Evolutionary conservation across 1,140 invertebrate genomes (phyloP), one percentile per base, ranked within the genome.

Genomic region (Galendromus occidentalis): DNA sequence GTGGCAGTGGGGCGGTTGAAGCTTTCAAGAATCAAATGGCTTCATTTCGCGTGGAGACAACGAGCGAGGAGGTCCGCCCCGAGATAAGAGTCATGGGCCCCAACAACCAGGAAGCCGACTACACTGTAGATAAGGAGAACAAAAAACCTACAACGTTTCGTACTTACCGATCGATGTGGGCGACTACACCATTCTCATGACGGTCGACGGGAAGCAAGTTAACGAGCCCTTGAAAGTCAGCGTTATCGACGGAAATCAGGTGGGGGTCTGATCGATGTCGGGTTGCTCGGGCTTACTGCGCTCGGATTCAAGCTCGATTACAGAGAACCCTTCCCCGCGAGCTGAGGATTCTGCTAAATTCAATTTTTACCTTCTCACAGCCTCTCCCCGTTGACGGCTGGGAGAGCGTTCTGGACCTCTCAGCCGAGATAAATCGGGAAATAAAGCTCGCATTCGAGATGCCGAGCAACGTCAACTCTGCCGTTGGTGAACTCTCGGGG

Each of bases 131-230:
- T 74, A 25, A 59, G 33, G 79, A 81, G 72, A 78, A 78, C 17
- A 75, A 79, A 67, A 80, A 18, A 73, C 78, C 20, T 83, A 78
- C 75, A 79, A 80, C 66, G 82, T 85, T 5, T 81, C 81, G 2
- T 88, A 86, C 70, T 75, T 81, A 0, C 85, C 86, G 1, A 77
- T 79, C 1, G 83, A 86, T 74, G 81, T 85, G 9, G 87, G 87
- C 5, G 75, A 83, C 12, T 87, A 86, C 73, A 82, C 84, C 71
- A 77, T 88, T 4, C 75, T 79, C 68, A 79, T 88, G 2, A 80
- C 82, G n/a, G 88, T 84, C 78, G 86, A 86, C 70, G 84, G 83
- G 28, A 79, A 79, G 67, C 77, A 83, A 66, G 74, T 76, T 70
- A 12, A 33, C 25, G 25, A 25, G 22, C 51, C 51, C 14, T 22